These are phyloP conservation scores for Cabera pusaria DNA, from an alignment of 2,888 invertebrate species.

Conservation along the genomic window DNA sequence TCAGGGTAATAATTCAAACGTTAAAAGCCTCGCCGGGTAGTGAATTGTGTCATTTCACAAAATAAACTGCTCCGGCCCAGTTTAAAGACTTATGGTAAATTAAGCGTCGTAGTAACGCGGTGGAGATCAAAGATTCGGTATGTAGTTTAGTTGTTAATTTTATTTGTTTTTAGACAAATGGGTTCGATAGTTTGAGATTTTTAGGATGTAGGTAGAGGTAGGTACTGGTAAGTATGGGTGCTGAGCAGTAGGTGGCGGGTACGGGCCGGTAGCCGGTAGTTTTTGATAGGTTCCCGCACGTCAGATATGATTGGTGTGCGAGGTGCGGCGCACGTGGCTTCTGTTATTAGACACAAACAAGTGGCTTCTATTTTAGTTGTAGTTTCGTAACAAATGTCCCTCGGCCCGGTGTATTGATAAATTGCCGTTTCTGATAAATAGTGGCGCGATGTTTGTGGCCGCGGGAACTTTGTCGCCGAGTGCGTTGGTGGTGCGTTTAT, in stretches of 20 bases:
- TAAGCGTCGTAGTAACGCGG: conserved; percentile 40
- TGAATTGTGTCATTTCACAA: conserved; percentile 59
- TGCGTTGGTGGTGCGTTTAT: conserved; percentile 33
- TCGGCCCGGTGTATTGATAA: conserved; percentile 45
- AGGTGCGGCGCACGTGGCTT: conserved; percentile 50
- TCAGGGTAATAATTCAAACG: conserved; percentile 40
- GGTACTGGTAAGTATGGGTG: no score
- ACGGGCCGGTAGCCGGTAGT: conserved; percentile 3
- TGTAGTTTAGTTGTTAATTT: conserved; percentile 29
- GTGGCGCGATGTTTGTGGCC: conserved; percentile 23
- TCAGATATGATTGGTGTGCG: conserved; percentile 61
- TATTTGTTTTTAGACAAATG: conserved; percentile 43
- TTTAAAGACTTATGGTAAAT: conserved; percentile 56
- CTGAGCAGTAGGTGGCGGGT: no score
- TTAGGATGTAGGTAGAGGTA: no score
- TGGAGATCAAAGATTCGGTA: conserved; percentile 52
- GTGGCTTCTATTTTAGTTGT: conserved; percentile 51
- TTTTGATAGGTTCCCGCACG: conserved; percentile 26
- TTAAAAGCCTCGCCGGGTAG: conserved; percentile 39
- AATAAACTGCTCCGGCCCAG: conserved; percentile 61
- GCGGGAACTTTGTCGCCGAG: conserved; percentile 9
- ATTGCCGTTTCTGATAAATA: conserved; percentile 35
- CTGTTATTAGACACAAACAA: conserved; percentile 46
- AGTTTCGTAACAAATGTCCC: conserved; percentile 50
- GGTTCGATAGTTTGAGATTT: conserved; percentile 24